Base-by-base conservation (phyloP, 2,888 invertebrate genomes). In the Eupeodes latifasciatus region DNA sequence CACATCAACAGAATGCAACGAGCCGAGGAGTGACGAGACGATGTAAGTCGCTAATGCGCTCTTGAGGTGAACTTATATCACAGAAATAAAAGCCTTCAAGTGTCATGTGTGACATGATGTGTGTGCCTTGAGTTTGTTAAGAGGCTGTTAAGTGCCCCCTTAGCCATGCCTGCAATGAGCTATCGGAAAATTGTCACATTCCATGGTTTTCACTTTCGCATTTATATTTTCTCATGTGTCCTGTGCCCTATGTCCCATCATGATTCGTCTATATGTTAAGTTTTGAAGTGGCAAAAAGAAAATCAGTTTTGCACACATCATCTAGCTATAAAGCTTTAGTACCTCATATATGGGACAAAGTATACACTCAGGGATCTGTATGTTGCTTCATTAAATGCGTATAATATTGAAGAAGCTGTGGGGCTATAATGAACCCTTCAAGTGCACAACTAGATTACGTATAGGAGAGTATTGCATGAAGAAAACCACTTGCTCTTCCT, bases 41-140 rank as follows among this genome's bases (percentile, higher is more conserved):
- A 76, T 87, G 88, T 81, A 85, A 88, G 62, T 84, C 59, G 72
- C 81, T 84, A 85, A 88, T 85, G 88, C 57, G 75, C 78, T 75
- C 85, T 85, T 88, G 78, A 88, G 88, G 88, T 88, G 78, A 88
- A 85, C 87, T 87, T 84, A 72, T 75, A 47, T 36, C 77, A 36
- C 47, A 75, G 12, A 53, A 78, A 78, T 84, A 83, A 88, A 81
- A 88, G 81, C 75, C 67, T 72, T 88, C 81, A 55, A 88, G 88
- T 85, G 88, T 85, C 81, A 81, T 81, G 81, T 81, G 85, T 85
- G 40, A 40, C 9, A 57, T 40, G 59, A 47, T 47, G 47, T 47
- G 12, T 59, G 69, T 19, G 67, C 49, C n/a, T 67, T 51, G 87
- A 81, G 81, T 88, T 76, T 80, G 85, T 78, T 61, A 71, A 88